Conservation (phyloP, 2,888 invertebrate species). For the Stramonita haemastoma region DNA sequence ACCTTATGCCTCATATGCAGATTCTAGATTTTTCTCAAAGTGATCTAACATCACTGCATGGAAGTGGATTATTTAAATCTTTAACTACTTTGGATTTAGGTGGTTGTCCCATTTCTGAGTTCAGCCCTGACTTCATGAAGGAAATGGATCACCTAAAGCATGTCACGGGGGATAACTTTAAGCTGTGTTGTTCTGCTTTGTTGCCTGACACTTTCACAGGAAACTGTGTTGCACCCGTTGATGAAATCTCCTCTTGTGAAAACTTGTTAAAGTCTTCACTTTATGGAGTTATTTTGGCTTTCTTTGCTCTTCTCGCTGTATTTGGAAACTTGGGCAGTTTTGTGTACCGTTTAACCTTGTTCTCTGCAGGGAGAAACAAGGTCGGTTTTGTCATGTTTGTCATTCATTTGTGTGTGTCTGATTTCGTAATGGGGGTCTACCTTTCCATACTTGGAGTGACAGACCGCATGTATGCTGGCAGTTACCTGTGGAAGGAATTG, state of each 20-base stretch:
- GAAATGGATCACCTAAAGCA: not conserved
- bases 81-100: not conserved
- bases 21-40: not conserved
- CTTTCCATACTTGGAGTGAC: slow-evolving; percentile 55
- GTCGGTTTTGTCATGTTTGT: not conserved
- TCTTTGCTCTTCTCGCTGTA: not conserved
- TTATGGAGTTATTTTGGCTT: not conserved
- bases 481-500: slow-evolving; percentile 58
- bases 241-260: slow-evolving; percentile 8
- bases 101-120: slow-evolving; percentile 19
- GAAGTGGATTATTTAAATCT: not conserved
- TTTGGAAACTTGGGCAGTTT: slow-evolving; percentile 25
- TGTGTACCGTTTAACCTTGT: not conserved
- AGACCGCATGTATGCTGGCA: slow-evolving; percentile 55
- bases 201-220: not conserved
- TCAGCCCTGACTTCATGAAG: not conserved
- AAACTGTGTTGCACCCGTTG: not conserved
- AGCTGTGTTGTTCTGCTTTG: not conserved
- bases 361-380: not conserved
- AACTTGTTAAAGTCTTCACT: not conserved
- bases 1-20: not conserved
- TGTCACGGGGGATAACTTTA: not conserved
- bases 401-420: not conserved
- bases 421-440: slow-evolving; percentile 59
- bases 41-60: not conserved